Evolutionary conservation across 2,888 invertebrate genomes (phyloP).

Genomic region (Dryomyza anilis): DNA sequence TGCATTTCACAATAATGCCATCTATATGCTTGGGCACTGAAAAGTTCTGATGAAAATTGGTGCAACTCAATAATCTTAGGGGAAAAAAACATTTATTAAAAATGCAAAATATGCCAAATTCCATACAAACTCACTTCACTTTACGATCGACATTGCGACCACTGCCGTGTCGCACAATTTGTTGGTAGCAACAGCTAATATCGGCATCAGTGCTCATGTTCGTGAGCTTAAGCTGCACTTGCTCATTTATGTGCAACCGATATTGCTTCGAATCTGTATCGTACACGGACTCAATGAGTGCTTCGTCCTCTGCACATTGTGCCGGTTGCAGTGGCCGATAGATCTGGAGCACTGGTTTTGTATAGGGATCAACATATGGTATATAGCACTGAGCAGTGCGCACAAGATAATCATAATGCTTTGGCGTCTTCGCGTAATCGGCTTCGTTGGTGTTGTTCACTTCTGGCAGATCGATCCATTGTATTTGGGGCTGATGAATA

Average conservation of each 20-base stretch:
- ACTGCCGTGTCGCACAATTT: slow-evolving; percentile 48
- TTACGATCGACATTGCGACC: slow-evolving; percentile 43
- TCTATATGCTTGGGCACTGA: slow-evolving; percentile 44
- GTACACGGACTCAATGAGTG: slow-evolving; percentile 46
- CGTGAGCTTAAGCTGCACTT: slow-evolving; percentile 23
- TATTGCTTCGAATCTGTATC: slow-evolving; percentile 40
- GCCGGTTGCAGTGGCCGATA: slow-evolving; percentile 63
- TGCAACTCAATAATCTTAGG: slow-evolving; percentile 34
- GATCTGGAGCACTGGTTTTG: slow-evolving; percentile 61
- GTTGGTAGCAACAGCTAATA: slow-evolving; percentile 51
- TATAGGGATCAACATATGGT: slow-evolving; percentile 66
- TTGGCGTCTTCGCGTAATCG: no score
- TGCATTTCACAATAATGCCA: slow-evolving; percentile 48
- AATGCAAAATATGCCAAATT: no score
- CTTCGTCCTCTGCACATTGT: slow-evolving; percentile 60
- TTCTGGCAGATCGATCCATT: no score
- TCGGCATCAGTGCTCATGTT: slow-evolving; percentile 28
- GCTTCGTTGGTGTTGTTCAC: no score
- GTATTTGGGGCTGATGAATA: no score
- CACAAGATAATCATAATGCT: slow-evolving; percentile 55
- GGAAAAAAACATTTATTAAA: not conserved
- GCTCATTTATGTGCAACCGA: slow-evolving; percentile 43
- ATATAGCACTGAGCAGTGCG: slow-evolving; percentile 68
- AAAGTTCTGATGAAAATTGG: slow-evolving; percentile 44
- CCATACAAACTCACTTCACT: slow-evolving; percentile 47